Evolutionary conservation across 2,113 vertebrate species (phyloP).

Genomic region (Cebus imitator): DNA sequence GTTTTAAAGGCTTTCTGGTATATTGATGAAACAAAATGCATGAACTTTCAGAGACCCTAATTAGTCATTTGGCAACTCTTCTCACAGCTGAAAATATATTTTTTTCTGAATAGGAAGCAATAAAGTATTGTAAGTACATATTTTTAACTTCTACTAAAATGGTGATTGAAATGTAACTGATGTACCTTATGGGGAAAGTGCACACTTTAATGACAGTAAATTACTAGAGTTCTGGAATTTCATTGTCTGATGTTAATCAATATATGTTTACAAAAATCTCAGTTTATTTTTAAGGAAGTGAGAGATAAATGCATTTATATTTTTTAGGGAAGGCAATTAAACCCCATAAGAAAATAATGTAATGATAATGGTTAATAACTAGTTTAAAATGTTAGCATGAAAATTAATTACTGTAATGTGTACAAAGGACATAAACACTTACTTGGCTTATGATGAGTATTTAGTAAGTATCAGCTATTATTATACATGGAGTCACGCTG

Average conservation of each 20-base stretch:
- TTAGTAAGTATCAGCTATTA: background rate
- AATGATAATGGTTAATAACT: background rate
- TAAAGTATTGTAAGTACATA: background rate
- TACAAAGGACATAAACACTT: background rate
- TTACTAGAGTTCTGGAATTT: background rate
- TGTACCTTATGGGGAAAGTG: background rate
- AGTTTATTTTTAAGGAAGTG: slow-evolving; percentile 14
- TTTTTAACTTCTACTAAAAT: slow-evolving; percentile 3
- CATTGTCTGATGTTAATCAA: background rate
- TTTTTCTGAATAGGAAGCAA: background rate
- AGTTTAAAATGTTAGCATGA: background rate
- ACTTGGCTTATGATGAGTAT: background rate
- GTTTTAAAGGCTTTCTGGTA: background rate
- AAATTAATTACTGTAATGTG: background rate
- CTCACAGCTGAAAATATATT: background rate
- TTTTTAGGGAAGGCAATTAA: slow-evolving; percentile 33
- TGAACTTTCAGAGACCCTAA: background rate
- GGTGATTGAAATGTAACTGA: background rate
- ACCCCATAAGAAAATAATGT: background rate
- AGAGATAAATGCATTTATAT: background rate
- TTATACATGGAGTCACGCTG: background rate
- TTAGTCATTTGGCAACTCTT: background rate
- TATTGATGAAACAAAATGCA: slow-evolving; percentile 5
- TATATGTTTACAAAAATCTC: slow-evolving; percentile 7
- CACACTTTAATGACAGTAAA: background rate